Evolutionary conservation across 2,113 vertebrate genomes (phyloP).

Genomic region (Anhinga anhinga): DNA sequence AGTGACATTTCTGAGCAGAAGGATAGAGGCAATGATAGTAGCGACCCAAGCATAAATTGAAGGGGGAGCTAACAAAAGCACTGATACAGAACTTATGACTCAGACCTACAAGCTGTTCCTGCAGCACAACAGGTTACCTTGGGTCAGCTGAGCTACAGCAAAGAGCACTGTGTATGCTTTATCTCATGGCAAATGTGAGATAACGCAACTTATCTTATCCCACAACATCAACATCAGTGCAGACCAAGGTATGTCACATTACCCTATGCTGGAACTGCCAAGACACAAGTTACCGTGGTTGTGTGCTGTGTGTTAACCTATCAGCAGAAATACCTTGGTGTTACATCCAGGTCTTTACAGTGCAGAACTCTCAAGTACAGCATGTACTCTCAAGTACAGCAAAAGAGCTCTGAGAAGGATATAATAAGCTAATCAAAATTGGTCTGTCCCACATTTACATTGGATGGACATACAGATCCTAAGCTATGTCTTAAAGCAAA

Average conservation of each 20-base stretch:
- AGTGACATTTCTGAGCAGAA: background rate
- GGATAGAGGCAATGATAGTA: background rate
- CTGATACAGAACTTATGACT: background rate
- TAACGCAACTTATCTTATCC: background rate
- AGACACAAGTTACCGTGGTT: background rate
- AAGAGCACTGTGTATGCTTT: background rate
- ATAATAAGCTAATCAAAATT: background rate
- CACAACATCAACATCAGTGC: background rate
- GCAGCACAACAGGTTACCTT: background rate
- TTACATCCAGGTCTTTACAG: background rate
- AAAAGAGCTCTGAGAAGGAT: background rate
- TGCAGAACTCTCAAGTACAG: background rate
- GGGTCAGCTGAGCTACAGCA: background rate
- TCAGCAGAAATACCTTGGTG: background rate
- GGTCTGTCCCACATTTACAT: background rate
- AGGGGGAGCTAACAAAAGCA: background rate
- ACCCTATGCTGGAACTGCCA: background rate
- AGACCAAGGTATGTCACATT: background rate
- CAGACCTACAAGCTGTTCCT: background rate
- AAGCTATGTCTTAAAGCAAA: background rate
- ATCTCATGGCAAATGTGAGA: background rate
- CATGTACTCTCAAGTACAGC: background rate
- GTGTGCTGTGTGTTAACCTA: background rate
- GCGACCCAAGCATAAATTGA: background rate
- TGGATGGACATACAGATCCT: background rate